Evolutionary conservation across 2,113 vertebrate genomes (phyloP), one percentile per base, ranked within the genome.

Genomic region (Oryzias celebensis): DNA sequence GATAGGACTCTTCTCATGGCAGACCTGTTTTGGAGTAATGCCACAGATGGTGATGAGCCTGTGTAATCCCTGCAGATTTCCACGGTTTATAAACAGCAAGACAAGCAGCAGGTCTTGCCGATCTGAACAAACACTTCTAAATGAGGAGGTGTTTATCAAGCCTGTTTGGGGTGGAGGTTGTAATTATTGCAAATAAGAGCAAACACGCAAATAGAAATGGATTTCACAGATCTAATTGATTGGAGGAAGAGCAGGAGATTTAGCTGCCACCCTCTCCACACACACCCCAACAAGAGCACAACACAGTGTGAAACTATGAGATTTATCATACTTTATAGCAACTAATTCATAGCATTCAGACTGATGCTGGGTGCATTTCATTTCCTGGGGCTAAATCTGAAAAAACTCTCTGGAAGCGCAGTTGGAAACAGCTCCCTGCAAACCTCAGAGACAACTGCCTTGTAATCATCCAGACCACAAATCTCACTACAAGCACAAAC

Each of bases 171-270:
- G 85, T 81, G 86, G 76, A 84, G 87, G 82, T 89, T 89, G 88
- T 88, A 91, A 91, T 90, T 90, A 91, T 89, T 88, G 81, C 85
- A 85, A 85, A 90, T 87, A 90, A 87, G 90, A 90, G 85, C 84
- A 90, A 92, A 90, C 90, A 92, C 82, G 88, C 85, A 85, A 90
- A 84, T 87, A 82, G 80, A 89, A 90, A 90, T 89, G 77, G 84
- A 89, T 91, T 91, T 89, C 86, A 89, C 87, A 89, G 87, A 89
- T 89, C 81, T 86, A 90, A 90, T 88, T 92, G 87, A 90, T 89
- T 88, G 84, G 84, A 80, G 78, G 60, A 67, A 80, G 73, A 73
- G 62, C 65, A 65, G 68, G 65, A 68, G 73, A 75, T 80, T 78
- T 73, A 75, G 75, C 71, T 65, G 74, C 14, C 58, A 49, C 44